Evolutionary conservation across 2,113 vertebrate genomes (phyloP), one percentile per base, ranked within the genome.

Genomic region (Campylomormyrus tamandua): DNA sequence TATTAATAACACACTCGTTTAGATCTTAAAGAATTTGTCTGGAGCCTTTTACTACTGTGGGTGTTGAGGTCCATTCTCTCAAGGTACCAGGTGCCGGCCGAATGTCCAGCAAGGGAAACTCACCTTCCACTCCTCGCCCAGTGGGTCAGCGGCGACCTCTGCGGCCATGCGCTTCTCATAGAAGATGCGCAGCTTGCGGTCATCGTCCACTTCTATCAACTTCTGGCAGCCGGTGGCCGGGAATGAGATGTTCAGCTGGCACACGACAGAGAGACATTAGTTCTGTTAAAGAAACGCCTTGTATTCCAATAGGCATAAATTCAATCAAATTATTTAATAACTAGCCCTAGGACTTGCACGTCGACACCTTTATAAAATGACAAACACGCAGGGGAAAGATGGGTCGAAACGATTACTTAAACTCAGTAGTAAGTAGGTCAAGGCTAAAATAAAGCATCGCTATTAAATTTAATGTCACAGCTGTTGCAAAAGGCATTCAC

Each of bases 71-170:
- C 19, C 39, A 2, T 27, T 74, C 66, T 74, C 11, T 74, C 66
- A 74, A 74, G 66, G 66, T 74, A 31, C 66, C 66, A 70, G 24
- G 27, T 9, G 24, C 24, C 62, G 11, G n/a, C 1, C 11, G 4
- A 24, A 11, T 0, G 24, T 49, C 21, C 11, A n/a, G 19, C 21
- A n/a, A n/a, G 49, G 39, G 6, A 84, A 85, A 13, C 93, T 94
- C 92, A 99, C 98, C 97, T 99, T 99, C 98, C 98, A 99, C 89
- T 99, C 98, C 92, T 99, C 98, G 0, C 98, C 98, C 84, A 99
- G 95, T 21, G 97, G 95, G 89, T 99, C 98, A 35, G 98, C 98
- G 0, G 97, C 87, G 4, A 99, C 98, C 84, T 99, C 98, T 0
- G 98, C 97, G 89, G 98, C 98, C 98, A 99, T 99, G 0, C 98